These are phyloP conservation scores for Drosophila demipolita DNA, from an alignment of 2,888 invertebrate species.

Conservation along the genomic window DNA sequence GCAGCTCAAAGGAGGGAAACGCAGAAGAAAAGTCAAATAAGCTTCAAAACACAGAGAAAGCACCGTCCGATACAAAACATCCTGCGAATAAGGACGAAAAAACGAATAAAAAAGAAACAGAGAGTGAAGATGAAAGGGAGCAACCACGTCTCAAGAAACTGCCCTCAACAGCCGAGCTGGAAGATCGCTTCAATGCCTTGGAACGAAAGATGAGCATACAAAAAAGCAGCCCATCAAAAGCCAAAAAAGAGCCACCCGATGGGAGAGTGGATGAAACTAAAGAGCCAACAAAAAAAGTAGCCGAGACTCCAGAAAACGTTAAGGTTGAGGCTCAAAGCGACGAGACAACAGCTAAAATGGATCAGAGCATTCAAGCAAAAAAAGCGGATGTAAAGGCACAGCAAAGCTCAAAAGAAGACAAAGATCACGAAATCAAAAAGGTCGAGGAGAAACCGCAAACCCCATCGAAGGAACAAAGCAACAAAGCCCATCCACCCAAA, in stretches of 20 bases:
- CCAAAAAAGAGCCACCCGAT: slow-evolving; percentile 80
- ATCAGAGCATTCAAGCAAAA: not conserved
- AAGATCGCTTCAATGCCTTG: slow-evolving; percentile 78
- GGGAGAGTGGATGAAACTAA: slow-evolving; percentile 19
- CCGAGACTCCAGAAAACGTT: slow-evolving; percentile 1
- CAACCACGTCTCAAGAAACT: slow-evolving; percentile 63
- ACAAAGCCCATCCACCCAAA: not conserved
- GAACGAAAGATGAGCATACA: slow-evolving; percentile 68
- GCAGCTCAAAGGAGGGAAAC: slow-evolving; percentile 35
- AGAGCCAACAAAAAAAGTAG: not conserved
- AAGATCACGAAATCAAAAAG: not conserved
- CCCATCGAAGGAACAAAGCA: not conserved
- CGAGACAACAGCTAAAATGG: not conserved
- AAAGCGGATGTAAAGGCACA: not conserved
- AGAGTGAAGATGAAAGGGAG: slow-evolving; percentile 11
- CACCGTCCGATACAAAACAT: slow-evolving; percentile 30
- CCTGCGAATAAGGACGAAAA: slow-evolving; percentile 24
- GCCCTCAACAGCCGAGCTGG: slow-evolving; percentile 78
- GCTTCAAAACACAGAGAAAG: slow-evolving; percentile 25
- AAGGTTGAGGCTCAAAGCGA: not conserved
- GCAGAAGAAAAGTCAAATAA: slow-evolving; percentile 44
- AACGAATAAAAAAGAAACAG: slow-evolving; percentile 14
- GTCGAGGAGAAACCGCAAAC: not conserved
- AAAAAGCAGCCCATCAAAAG: slow-evolving; percentile 59
- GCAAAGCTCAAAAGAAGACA: not conserved